Conservation (phyloP, 2,113 vertebrate species). For the Ailurus styani region DNA sequence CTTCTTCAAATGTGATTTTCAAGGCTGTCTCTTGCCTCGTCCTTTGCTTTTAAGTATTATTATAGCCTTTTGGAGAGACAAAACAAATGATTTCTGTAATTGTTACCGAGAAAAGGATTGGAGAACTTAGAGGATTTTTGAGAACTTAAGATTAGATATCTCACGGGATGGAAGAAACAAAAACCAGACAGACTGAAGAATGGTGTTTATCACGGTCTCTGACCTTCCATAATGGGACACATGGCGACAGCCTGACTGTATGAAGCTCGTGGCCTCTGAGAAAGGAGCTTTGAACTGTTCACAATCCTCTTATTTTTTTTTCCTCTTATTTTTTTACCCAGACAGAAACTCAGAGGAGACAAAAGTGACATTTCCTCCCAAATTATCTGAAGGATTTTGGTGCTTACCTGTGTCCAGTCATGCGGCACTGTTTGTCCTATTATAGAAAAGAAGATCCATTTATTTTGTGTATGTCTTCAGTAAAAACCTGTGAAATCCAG, state of each 20-base stretch:
- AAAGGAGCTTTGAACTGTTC: background rate
- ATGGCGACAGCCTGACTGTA: background rate
- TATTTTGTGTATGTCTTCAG: background rate
- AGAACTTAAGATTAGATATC: background rate
- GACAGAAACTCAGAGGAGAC: background rate
- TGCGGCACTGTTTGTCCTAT: background rate
- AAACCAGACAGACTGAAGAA: background rate
- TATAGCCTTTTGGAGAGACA: background rate
- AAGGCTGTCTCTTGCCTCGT: background rate
- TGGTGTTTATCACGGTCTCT: background rate
- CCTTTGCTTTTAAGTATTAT: background rate
- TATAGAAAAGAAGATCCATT: background rate
- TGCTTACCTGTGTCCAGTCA: background rate
- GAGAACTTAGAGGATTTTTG: background rate
- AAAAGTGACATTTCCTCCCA: background rate
- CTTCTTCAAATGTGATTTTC: background rate
- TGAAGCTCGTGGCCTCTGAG: background rate
- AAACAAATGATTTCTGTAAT: background rate
- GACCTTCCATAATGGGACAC: background rate
- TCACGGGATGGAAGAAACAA: background rate
- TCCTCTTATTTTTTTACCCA: background rate
- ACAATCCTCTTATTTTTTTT: background rate
- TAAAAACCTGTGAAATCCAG: background rate
- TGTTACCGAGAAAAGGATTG: background rate
- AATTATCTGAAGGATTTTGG: background rate